Conservation (phyloP, 2,113 vertebrate genomes). For the Argyrosomus japonicus region DNA sequence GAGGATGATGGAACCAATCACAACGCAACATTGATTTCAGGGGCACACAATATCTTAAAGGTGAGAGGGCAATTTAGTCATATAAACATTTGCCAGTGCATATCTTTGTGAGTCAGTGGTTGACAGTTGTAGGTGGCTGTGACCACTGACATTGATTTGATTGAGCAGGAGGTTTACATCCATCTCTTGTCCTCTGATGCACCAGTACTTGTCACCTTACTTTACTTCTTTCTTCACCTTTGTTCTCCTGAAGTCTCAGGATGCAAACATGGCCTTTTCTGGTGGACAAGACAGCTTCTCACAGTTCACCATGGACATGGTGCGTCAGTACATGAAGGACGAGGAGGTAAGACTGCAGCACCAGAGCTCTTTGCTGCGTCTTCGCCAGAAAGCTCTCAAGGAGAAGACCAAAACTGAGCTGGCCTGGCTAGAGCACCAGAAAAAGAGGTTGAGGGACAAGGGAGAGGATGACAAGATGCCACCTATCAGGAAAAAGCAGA, state of each 20-base stretch:
- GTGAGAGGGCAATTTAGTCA: constrained; percentile 63
- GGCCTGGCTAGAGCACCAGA: constrained; percentile 97
- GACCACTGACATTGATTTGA: neutral
- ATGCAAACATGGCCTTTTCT: constrained; percentile 91
- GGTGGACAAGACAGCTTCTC: constrained; percentile 95
- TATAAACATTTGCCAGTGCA: neutral
- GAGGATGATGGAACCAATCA: constrained; percentile 88
- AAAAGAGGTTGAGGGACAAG: constrained; percentile 95
- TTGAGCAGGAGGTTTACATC: neutral
- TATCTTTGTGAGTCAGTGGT: neutral
- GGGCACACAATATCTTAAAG: constrained; percentile 80
- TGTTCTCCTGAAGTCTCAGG: constrained; percentile 63
- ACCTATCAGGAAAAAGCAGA: constrained; percentile 94
- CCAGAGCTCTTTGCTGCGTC: constrained; percentile 92
- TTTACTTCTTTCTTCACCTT: neutral
- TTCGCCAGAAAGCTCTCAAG: constrained; percentile 95
- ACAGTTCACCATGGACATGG: constrained; percentile 98
- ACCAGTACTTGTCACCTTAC: neutral
- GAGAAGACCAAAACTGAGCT: constrained; percentile 95
- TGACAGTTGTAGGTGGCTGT: neutral
- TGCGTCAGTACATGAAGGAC: constrained; percentile 97
- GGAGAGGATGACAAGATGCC: constrained; percentile 99
- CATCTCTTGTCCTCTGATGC: neutral
- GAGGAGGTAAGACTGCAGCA: constrained; percentile 96
- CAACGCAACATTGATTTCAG: constrained; percentile 75